phyloP scores from a whole-genome alignment of 1,140 invertebrate genomes.

The Leptinotarsa texana region DNA sequence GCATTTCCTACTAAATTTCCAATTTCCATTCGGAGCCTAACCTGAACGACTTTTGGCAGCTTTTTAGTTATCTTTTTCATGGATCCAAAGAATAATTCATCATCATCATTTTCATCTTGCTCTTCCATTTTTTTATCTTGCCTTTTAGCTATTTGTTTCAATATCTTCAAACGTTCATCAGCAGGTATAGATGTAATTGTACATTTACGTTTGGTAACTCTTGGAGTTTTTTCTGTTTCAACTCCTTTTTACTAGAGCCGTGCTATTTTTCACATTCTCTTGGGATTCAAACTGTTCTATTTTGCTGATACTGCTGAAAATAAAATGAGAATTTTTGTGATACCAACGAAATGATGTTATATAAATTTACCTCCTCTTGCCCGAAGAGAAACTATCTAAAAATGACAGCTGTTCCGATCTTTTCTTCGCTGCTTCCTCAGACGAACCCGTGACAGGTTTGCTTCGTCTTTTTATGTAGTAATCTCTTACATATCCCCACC shows the following conservation, averaged over 20 bases:
- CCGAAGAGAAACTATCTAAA: constrained; percentile 27
- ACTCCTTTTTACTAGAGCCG: not conserved
- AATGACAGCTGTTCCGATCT: constrained; percentile 34
- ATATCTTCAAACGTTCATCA: constrained; percentile 1
- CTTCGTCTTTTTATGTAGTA: constrained; percentile 32
- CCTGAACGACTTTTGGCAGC: constrained; percentile 9
- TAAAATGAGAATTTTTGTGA: constrained; percentile 10
- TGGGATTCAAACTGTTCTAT: constrained; percentile 11
- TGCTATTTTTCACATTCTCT: constrained; percentile 16
- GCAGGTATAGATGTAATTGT: not conserved
- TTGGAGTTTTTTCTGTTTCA: constrained; percentile 17
- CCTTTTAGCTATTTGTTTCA: not conserved
- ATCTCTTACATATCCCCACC: constrained; percentile 34
- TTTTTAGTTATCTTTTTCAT: constrained; percentile 5
- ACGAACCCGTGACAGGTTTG: constrained; percentile 25
- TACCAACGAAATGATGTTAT: not conserved
- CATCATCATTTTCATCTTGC: constrained; percentile 20
- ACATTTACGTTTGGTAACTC: constrained; percentile 10
- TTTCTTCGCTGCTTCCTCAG: constrained; percentile 31
- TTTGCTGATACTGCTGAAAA: constrained; percentile 7
- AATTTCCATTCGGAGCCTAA: constrained; percentile 4
- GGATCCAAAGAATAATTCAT: constrained; percentile 17
- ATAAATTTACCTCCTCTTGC: constrained; percentile 27
- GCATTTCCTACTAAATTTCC: not conserved
- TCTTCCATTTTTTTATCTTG: not conserved